Evolutionary conservation across 2,113 vertebrate genomes (phyloP).

Genomic region (Cyrtonyx montezumae): DNA sequence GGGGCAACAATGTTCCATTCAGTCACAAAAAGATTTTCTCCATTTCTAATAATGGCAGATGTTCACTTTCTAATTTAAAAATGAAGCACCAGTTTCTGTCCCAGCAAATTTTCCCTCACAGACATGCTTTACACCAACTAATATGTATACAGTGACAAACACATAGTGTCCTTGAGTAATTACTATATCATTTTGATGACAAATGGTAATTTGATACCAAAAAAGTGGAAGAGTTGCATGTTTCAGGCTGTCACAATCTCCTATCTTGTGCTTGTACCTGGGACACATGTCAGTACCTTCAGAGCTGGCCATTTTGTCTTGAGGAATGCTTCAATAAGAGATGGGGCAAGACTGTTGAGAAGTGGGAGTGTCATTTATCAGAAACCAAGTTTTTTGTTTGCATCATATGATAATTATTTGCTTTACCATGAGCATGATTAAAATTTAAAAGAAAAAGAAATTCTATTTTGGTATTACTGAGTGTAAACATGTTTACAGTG

Average conservation of each 20-base stretch:
- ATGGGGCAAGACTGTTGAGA: neutral
- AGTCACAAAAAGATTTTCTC: neutral
- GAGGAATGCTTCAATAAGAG: neutral
- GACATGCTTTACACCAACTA: neutral
- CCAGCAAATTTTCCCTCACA: neutral
- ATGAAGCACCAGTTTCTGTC: neutral
- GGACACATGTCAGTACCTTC: neutral
- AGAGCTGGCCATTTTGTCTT: neutral
- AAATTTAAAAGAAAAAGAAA: neutral
- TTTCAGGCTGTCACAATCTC: neutral
- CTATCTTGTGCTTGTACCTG: rapidly evolving
- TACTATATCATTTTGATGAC: neutral
- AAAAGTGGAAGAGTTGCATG: neutral
- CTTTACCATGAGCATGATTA: neutral
- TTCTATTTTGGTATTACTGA: neutral
- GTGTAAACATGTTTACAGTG: neutral
- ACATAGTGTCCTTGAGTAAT: neutral
- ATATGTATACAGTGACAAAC: neutral
- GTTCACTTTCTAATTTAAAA: neutral
- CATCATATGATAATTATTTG: neutral
- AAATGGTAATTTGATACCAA: neutral
- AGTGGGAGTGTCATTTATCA: neutral
- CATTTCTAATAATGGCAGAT: neutral
- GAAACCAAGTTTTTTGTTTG: neutral
- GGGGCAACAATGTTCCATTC: neutral